phyloP scores from a whole-genome alignment of 1,140 invertebrate genomes.

The Batillaria attramentaria region DNA sequence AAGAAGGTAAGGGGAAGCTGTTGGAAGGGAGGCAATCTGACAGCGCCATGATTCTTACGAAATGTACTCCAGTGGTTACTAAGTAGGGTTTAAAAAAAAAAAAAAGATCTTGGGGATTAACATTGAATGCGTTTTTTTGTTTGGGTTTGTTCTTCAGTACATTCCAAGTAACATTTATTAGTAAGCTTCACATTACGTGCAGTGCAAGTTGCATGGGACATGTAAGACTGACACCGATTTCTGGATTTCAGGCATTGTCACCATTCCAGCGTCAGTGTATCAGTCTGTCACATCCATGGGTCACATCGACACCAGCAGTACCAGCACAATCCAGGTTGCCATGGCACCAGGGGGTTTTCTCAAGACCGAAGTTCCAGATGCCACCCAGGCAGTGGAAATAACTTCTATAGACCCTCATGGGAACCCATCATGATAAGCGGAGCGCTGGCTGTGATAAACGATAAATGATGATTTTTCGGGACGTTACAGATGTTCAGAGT shows the following conservation, averaged over 20 bases:
- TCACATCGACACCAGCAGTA: not conserved
- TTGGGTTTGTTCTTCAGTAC: not conserved
- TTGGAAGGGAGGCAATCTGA: too few relatives aligned
- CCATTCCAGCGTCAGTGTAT: constrained; percentile 96
- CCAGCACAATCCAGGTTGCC: constrained; percentile 52
- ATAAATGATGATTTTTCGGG: too few relatives aligned
- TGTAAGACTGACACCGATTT: not conserved
- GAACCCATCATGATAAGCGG: too few relatives aligned
- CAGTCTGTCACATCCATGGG: constrained; percentile 85
- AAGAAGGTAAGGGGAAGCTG: too few relatives aligned
- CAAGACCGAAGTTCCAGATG: constrained; percentile 60
- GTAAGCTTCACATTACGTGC: not conserved
- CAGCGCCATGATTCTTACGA: too few relatives aligned
- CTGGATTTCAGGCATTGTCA: constrained; percentile 86
- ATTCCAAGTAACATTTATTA: too few relatives aligned
- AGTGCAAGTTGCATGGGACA: not conserved
- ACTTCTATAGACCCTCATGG: constrained; percentile 50
- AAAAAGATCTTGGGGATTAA: not conserved
- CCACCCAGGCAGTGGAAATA: constrained; percentile 61
- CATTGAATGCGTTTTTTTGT: not conserved
- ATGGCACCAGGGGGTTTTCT: constrained; percentile 42
- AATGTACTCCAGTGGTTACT: too few relatives aligned
- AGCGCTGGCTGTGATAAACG: too few relatives aligned
- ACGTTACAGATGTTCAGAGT: too few relatives aligned
- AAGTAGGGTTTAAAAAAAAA: too few relatives aligned